A percentile compares a stretch with the other conserved stretches of the same genome.
phyloP scores from a whole-genome alignment of 2,888 invertebrate species.

The Leptothorax acervorum region DNA sequence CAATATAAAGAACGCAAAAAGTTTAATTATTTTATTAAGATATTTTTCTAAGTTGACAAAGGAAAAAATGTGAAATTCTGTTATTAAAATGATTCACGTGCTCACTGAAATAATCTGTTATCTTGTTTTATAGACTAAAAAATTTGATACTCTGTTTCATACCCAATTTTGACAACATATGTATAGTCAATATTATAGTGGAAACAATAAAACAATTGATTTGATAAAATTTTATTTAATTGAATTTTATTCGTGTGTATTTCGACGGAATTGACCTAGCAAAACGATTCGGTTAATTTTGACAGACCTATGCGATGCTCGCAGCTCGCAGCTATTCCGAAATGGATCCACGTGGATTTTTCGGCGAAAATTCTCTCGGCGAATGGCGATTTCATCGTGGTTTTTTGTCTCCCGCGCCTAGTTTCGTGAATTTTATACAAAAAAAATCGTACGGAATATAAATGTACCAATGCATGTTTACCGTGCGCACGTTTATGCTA shows the following conservation, averaged over 20 bases:
- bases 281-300: slow-evolving; percentile 45
- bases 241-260: slow-evolving; percentile 36
- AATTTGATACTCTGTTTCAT: background rate
- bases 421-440: slow-evolving; percentile 26
- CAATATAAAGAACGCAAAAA: slow-evolving; percentile 53
- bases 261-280: background rate
- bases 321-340: background rate
- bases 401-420: slow-evolving; percentile 15
- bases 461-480: background rate
- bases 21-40: background rate
- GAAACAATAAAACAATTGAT: slow-evolving; percentile 33
- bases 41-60: background rate
- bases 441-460: slow-evolving; percentile 4
- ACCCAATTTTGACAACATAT: background rate
- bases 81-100: slow-evolving; percentile 9
- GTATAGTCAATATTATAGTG: no score
- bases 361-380: background rate
- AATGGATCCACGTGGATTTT: slow-evolving; percentile 26
- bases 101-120: slow-evolving; percentile 19
- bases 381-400: slow-evolving; percentile 16
- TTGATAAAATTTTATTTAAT: slow-evolving; percentile 41
- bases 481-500: background rate
- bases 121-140: slow-evolving; percentile 14
- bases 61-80: background rate
- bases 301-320: slow-evolving; percentile 19